Conservation (phyloP, 2,888 invertebrate genomes). For the Chloromyia formosa region DNA sequence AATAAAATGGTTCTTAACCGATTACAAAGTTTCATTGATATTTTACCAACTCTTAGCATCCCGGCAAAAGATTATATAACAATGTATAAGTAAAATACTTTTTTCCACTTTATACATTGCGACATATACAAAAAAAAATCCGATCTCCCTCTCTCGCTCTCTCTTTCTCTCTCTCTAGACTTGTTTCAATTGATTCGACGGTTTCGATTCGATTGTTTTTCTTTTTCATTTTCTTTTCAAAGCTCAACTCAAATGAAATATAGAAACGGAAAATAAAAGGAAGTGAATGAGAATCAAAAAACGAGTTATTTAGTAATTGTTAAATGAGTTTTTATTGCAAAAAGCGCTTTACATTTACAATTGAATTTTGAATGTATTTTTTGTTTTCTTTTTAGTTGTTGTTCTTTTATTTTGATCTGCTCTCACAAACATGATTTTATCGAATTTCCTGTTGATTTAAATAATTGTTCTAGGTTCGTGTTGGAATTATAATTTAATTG, state of each 20-base stretch:
- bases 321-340: slow-evolving; percentile 59
- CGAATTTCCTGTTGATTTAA: too few species aligned
- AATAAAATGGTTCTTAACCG: slow-evolving; percentile 15
- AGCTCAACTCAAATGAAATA: slow-evolving; percentile 47
- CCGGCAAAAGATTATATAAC: not conserved
- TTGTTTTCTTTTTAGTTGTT: slow-evolving; percentile 14
- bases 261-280: slow-evolving; percentile 34
- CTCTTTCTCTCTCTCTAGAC: too few species aligned
- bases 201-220: too few species aligned
- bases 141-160: too few species aligned
- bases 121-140: not conserved
- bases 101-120: not conserved
- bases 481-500: too few species aligned
- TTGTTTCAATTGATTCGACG: not conserved
- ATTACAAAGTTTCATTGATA: not conserved
- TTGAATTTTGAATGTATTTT: slow-evolving; percentile 37
- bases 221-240: not conserved
- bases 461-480: too few species aligned
- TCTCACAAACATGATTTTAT: slow-evolving; percentile 27
- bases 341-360: slow-evolving; percentile 61
- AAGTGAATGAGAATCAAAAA: slow-evolving; percentile 49
- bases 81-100: not conserved
- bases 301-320: slow-evolving; percentile 50
- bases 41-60: too few species aligned
- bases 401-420: not conserved